Base-by-base conservation (phyloP, 2,888 invertebrate genomes). In the Cyclophora punctaria region DNA sequence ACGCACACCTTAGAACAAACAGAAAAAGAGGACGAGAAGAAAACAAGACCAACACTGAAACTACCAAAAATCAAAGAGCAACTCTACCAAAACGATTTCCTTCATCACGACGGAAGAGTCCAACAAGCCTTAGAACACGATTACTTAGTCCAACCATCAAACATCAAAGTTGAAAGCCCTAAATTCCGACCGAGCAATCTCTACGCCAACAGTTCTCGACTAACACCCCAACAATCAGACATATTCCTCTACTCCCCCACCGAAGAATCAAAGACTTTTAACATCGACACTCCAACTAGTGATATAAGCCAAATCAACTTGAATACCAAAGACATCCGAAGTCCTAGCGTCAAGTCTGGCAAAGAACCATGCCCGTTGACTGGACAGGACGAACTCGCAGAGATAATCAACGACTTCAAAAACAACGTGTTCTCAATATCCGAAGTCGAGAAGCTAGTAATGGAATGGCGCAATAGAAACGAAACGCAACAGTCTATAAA, bases 361-460 rank as follows among this genome's bases (percentile, higher is more conserved):
- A 85, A 85, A 60, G 87, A 86, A 43, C 72, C 49, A n/a, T 79
- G 67, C 53, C 84, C 85, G 2, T 65, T 83, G 3, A 87, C 83
- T 0, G 89, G 89, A 2, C 93, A 96, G 71, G 95, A 95, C 57
- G 96, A 96, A 71, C 86, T 96, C 52, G 91, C 94, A 3, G 96
- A 96, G 82, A 95, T 96, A 48, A 95, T 96, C 73, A 95, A 93
- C 69, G 96, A 96, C 68, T 96, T 95, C 69, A 96, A 96, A 76
- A 96, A 96, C 69, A 95, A 96, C 69, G 95, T 96, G 3, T 93
- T 95, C 60, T 93, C 95, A 0, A 94, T 96, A 69, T 90, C 93
- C 0, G 95, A 96, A 83, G 95, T 96, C 0, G 96, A 96, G 75
- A 92, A 94, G 62, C 84, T 96, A 48, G 96, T 96, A 1, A 94